Base-by-base conservation (phyloP, 1,140 invertebrate genomes). In the Parapsyche elsis region DNA sequence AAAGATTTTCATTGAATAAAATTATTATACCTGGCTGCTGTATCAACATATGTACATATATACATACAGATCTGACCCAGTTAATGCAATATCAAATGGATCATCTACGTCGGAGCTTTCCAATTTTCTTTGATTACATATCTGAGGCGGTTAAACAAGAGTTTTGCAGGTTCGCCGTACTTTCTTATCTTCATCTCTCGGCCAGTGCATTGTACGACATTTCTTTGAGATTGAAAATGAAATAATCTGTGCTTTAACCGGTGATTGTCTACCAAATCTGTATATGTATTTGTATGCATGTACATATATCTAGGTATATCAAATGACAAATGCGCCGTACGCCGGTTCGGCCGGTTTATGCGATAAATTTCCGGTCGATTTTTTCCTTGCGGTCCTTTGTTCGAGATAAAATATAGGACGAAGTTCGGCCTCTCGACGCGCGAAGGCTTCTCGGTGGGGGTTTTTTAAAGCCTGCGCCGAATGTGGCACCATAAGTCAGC, bases 401-500 rank as follows among this genome's bases (percentile, higher is more conserved):
- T 45, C 24, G 38, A 44, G 24, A 30, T 16, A 45, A 71, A 26
- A 71, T 26, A 71, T 71, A 26, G 23, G 49, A 12, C 26, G 70
- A 71, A 71, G 21, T 71, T 71, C 26, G 26, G 26, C 70, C 70
- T 45, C 24, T 23, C 19, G 57, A 14, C 19, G 57, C 12, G 57
- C 7, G 24, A 67, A 67, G 61, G 24, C 61, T 67, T 67, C 24
- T 23, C 26, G 30, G 70, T 4, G 49, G 49, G 10, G 49, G 49
- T 53, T 71, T 30, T 71, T 71, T 71, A 71, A 71, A 71, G 70
- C 30, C 70, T 71, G 38, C 30, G 23, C 9, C 45, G 73, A 75
- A 75, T 75, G 73, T 71, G 70, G 26, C 45, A 23, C 73, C 73
- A 75, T 75, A 75, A 75, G 73, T 71, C 70, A 71, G 26, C 70